Evolutionary conservation across 2,888 invertebrate genomes (phyloP), one percentile per base, ranked within the genome.

Genomic region (Stomorhina lunata): DNA sequence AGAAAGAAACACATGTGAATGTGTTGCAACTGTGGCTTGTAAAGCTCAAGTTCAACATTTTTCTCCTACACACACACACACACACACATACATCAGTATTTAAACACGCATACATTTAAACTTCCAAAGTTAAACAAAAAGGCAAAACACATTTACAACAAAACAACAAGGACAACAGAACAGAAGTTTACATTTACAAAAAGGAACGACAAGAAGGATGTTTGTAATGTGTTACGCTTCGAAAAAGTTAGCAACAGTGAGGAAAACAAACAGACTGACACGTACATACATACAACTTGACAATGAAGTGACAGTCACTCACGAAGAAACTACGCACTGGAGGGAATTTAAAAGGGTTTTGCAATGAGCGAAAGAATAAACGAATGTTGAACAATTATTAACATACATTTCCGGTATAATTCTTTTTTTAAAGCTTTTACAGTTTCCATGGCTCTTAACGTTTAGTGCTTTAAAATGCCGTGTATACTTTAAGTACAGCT

Each of bases 31-130:
- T 79, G 65, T 63, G 81, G 72, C 76, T 79, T 75, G 55, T 79
- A 72, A 75, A 63, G 32, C 71, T 71, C 75, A 75, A 82, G 75
- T 79, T 79, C 71, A 82, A 71, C 82, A 82, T 59, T 59, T 79
- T 66, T 50, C 37, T 40, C 17, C 22, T 34, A 48, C 43, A 40
- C 57, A 59, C n/a, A 22, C n/a, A 50, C 61, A 37, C 0, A 40
- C 37, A 20, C 20, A 69, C 7, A 6, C 22, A 34, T 10, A 27
- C 37, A 25, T 6, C 1, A n/a, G n/a, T n/a, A n/a, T n/a, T n/a
- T n/a, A n/a, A n/a, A n/a, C n/a, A n/a, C n/a, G n/a, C 50, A 45
- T 10, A 17, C 29, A 59, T 4, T 2, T 10, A 45, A 10, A 15
- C 32, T 50, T 43, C 9, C 29, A 65, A 48, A 65, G 37, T 57